Evolutionary conservation across 2,797 vertebrate species (phyloP).

Genomic region (Ceryle rudis): DNA sequence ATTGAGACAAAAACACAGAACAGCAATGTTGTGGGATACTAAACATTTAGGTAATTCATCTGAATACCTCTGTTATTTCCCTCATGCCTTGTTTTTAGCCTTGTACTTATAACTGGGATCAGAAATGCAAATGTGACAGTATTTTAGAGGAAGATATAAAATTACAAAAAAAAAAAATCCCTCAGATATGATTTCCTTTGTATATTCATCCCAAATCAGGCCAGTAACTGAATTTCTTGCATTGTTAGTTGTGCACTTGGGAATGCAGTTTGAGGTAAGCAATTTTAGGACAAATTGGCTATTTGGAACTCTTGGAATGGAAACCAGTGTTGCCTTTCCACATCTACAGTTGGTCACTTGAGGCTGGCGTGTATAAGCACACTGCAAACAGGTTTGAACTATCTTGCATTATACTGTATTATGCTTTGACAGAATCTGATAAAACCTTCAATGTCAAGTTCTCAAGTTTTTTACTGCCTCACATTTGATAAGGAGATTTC

Average conservation of each 20-base stretch:
- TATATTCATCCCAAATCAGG: neutral
- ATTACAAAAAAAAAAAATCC: neutral
- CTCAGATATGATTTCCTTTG: neutral
- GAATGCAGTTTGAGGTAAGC: neutral
- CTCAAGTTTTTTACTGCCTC: neutral
- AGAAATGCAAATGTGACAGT: neutral
- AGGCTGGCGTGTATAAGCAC: neutral
- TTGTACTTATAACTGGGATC: neutral
- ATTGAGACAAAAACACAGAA: neutral
- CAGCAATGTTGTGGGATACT: neutral
- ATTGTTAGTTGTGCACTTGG: neutral
- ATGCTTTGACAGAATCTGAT: neutral
- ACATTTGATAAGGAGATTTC: neutral
- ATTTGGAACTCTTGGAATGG: neutral
- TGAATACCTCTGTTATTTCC: neutral
- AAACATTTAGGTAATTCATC: constrained; percentile 8
- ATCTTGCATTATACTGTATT: neutral
- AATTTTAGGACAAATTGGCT: neutral
- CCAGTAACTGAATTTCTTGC: neutral
- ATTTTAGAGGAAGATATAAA: neutral
- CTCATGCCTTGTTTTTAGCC: neutral
- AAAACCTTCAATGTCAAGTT: neutral
- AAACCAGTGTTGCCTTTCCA: neutral
- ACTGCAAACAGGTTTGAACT: neutral
- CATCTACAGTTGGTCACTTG: neutral